Base-by-base conservation (phyloP, 2,113 vertebrate genomes). In the Paracanthobrama guichenoti region DNA sequence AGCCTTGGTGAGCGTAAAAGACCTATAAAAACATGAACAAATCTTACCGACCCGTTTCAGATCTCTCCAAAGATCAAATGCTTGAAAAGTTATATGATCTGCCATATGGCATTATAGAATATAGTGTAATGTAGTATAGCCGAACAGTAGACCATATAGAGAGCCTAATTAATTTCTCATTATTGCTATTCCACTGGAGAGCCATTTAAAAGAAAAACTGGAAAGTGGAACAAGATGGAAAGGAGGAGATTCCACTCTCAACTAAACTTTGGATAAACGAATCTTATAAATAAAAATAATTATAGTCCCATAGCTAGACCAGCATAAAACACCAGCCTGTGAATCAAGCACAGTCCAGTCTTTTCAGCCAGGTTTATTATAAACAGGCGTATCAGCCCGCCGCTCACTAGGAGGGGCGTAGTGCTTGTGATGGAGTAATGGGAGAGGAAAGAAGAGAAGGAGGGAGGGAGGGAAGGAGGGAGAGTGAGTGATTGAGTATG, bases 121-220 rank as follows among this genome's bases (percentile, higher is more conserved):
- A 57, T 55, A 28, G n/a, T 20, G 46, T 50, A 42, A 74, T 81
- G 62, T 39, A 69, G 0, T 72, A 55, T 35, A 28, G 50, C 22
- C 77, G 74, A 79, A 82, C 87, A 88, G 84, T 86, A 84, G 88
- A 85, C 78, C 89, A 77, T 90, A 91, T 86, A 88, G 88, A 88
- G 87, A 73, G 84, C 87, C 85, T 89, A 86, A 93, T 93, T 93
- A 89, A 91, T 92, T 91, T 92, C 53, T 35, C 60, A 20, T 44
- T 35, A 71, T 55, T 87, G 53, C 71, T 73, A 72, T 81, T 82
- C 35, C 79, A 79, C 44, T n/a, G 22, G 67, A 86, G 76, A 75
- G 76, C 2, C 57, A 9, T 80, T 75, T 39, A 75, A 18, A 62
- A 71, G 26, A 59, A 59, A 53, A 60, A 59, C 57, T 76, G 44